Percentiles rank a stretch among this genome's conserved stretches.
phyloP scores from a whole-genome alignment of 2,113 vertebrate species.

The Vombatus ursinus region DNA sequence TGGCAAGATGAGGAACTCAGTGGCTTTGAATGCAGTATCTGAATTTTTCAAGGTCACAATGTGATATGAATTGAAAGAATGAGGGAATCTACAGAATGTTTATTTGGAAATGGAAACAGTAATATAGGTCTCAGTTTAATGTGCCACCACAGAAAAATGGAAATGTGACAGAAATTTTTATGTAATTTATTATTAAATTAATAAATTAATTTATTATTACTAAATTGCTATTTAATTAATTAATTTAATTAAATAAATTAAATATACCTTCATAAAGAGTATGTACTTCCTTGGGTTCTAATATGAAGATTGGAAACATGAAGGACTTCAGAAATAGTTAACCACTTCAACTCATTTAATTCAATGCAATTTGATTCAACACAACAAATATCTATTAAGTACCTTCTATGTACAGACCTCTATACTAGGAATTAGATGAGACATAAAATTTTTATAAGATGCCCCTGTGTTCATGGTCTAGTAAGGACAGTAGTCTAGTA shows the following conservation, averaged over 20 bases:
- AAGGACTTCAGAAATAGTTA: neutral
- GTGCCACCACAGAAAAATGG: neutral
- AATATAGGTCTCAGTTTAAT: neutral
- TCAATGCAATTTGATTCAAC: neutral
- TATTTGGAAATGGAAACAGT: neutral
- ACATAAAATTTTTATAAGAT: neutral
- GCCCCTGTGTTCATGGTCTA: neutral
- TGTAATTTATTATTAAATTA: no score
- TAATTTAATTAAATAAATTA: no score
- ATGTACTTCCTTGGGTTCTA: neutral
- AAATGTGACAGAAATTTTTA: neutral
- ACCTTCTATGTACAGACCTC: neutral
- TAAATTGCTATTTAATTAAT: no score
- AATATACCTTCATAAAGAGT: neutral
- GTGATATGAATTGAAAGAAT: constrained; percentile 45
- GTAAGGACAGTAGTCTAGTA: neutral
- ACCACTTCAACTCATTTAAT: neutral
- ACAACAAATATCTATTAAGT: neutral
- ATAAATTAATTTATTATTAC: no score
- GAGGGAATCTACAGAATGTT: neutral
- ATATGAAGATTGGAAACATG: neutral
- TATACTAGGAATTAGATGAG: neutral
- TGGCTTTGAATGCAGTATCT: constrained; percentile 44
- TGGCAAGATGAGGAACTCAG: constrained; percentile 54
- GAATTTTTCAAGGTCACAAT: constrained; percentile 49